Conservation (phyloP, 2,888 invertebrate species). For the Biston betularia region DNA sequence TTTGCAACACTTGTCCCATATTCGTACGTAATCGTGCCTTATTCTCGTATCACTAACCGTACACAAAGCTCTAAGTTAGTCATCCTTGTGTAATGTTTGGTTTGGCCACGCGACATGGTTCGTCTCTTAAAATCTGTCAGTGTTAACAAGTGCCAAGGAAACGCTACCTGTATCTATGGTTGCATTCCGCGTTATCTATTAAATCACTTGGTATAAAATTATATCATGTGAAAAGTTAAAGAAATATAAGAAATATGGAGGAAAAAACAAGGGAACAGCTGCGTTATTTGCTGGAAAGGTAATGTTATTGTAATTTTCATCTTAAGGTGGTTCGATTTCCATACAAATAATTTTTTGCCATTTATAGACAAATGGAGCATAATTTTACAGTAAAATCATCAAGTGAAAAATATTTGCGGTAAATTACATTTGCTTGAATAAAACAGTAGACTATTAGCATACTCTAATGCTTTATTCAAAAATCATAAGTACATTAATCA, state of each 20-base stretch:
- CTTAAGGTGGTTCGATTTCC: no score
- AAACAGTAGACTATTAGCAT: no score
- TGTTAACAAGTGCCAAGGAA: slow-evolving; percentile 45
- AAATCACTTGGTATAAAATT: slow-evolving; percentile 3
- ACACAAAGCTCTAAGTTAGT: slow-evolving; percentile 67
- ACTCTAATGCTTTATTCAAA: no score
- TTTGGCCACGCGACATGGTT: slow-evolving; percentile 52
- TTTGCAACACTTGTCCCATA: slow-evolving; percentile 76
- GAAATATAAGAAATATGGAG: slow-evolving; percentile 52
- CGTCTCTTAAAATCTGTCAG: slow-evolving; percentile 43
- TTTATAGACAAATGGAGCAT: no score
- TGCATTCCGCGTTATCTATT: slow-evolving; percentile 14
- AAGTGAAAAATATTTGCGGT: no score
- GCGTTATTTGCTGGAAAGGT: slow-evolving; percentile 63
- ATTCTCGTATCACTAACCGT: slow-evolving; percentile 61
- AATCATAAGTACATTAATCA: no score
- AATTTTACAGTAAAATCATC: no score
- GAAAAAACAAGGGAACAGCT: slow-evolving; percentile 63
- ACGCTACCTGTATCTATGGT: slow-evolving; percentile 42
- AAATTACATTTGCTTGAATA: no score
- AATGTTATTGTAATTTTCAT: slow-evolving; percentile 25
- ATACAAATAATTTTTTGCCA: no score
- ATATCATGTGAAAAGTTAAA: slow-evolving; percentile 23
- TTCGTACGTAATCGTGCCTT: slow-evolving; percentile 62
- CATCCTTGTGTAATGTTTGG: slow-evolving; percentile 61